phyloP scores from a whole-genome alignment of 2,888 invertebrate species.

The Eristalis arbustorum region DNA sequence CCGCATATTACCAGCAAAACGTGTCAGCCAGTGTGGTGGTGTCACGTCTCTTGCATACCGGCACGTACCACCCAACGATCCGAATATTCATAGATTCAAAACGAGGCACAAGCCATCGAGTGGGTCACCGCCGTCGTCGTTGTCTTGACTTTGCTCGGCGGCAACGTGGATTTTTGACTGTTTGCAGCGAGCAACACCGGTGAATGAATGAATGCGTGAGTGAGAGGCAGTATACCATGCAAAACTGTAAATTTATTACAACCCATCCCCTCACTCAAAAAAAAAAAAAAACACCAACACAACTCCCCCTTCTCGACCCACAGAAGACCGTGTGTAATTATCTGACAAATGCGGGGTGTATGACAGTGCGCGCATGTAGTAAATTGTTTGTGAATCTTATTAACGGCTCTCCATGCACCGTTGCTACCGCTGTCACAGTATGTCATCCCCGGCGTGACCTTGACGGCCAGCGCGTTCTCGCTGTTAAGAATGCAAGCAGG shows the following conservation, averaged over 20 bases:
- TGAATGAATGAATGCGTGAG: neutral
- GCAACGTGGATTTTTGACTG: neutral
- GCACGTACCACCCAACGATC: constrained; percentile 43
- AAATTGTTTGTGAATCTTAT: constrained; percentile 37
- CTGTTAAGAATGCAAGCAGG: neutral
- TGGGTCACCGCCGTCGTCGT: constrained; percentile 40
- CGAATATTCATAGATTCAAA: constrained; percentile 22
- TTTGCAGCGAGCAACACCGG: neutral
- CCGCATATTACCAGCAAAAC: constrained; percentile 48
- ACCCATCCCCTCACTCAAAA: neutral
- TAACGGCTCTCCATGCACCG: constrained; percentile 10
- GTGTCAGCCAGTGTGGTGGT: constrained; percentile 26
- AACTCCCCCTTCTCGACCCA: neutral
- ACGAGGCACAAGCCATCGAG: constrained; percentile 35
- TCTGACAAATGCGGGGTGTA: constrained; percentile 18
- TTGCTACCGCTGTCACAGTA: neutral
- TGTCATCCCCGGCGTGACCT: constrained; percentile 52
- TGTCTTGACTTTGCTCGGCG: neutral
- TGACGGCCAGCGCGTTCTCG: constrained; percentile 11
- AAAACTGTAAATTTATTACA: constrained; percentile 34
- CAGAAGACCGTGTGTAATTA: constrained; percentile 23
- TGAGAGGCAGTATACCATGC: constrained; percentile 1
- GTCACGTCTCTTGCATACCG: constrained; percentile 63
- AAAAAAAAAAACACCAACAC: neutral
- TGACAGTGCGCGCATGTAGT: constrained; percentile 13